These are phyloP conservation scores for Choloepus hoffmanni DNA, from an alignment of 2,113 vertebrate species.

Conservation along the genomic window DNA sequence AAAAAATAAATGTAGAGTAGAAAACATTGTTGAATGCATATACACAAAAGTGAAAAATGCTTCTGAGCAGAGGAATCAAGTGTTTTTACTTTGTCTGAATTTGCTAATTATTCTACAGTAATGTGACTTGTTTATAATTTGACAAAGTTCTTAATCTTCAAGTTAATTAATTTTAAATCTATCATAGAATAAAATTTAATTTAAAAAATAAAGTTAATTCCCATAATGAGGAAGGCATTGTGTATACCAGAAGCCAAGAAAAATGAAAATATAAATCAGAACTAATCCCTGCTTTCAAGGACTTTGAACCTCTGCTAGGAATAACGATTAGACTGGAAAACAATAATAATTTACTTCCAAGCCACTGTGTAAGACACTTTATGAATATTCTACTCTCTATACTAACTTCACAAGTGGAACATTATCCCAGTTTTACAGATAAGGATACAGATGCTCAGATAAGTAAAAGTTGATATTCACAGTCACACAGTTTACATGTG, in stretches of 20 bases:
- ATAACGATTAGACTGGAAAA: neutral
- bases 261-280: neutral
- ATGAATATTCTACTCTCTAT: neutral
- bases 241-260: neutral
- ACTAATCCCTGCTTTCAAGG: neutral
- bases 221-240: too few species aligned
- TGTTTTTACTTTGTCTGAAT: neutral
- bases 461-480: neutral
- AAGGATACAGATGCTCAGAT: neutral
- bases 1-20: neutral
- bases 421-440: neutral
- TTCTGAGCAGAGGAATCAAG: neutral
- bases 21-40: neutral
- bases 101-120: neutral
- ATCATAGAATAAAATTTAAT: neutral
- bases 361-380: accelerated
- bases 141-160: neutral
- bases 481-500: accelerated
- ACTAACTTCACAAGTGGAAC: neutral
- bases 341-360: neutral
- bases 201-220: neutral
- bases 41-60: neutral
- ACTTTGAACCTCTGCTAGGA: neutral
- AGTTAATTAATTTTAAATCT: neutral
- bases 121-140: neutral